Conservation (phyloP, 2,797 vertebrate species). For the Rhyacichthys aspro region DNA sequence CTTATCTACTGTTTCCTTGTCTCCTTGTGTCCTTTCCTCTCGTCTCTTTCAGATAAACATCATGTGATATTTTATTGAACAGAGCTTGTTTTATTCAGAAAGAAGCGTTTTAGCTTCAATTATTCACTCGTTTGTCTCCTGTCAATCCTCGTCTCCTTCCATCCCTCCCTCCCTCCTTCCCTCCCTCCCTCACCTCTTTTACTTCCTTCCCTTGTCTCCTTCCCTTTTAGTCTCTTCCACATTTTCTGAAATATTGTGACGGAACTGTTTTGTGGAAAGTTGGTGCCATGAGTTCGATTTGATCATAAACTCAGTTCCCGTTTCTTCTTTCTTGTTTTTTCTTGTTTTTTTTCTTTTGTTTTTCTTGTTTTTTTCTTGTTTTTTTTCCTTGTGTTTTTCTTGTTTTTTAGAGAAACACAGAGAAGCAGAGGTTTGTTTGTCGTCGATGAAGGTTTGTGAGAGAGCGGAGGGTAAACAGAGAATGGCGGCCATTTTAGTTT, state of each 20-base stretch:
- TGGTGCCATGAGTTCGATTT: too few species aligned
- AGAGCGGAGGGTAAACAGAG: not conserved
- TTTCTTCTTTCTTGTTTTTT: too few species aligned
- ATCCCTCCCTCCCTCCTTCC: not conserved
- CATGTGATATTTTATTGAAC: constrained; percentile 7
- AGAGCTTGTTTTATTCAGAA: constrained; percentile 8
- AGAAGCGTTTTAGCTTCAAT: constrained; percentile 3
- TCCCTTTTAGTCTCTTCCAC: not conserved
- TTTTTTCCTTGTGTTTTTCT: too few species aligned
- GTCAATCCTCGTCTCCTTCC: not conserved
- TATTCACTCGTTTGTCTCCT: constrained; percentile 10
- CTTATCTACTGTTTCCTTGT: not conserved
- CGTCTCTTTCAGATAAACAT: not conserved
- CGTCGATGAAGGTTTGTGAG: too few species aligned
- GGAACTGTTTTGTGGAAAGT: too few species aligned
- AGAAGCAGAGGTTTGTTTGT: too few species aligned
- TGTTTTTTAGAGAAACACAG: too few species aligned
- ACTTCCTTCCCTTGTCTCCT: not conserved
- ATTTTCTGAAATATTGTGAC: too few species aligned
- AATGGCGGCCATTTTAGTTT: not conserved
- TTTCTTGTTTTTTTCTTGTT: too few species aligned
- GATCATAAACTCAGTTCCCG: too few species aligned
- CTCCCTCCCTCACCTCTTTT: too few species aligned
- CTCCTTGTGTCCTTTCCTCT: not conserved
- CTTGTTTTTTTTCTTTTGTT: too few species aligned